phyloP scores from a whole-genome alignment of 2,888 invertebrate genomes.

The Tridacna crocea region DNA sequence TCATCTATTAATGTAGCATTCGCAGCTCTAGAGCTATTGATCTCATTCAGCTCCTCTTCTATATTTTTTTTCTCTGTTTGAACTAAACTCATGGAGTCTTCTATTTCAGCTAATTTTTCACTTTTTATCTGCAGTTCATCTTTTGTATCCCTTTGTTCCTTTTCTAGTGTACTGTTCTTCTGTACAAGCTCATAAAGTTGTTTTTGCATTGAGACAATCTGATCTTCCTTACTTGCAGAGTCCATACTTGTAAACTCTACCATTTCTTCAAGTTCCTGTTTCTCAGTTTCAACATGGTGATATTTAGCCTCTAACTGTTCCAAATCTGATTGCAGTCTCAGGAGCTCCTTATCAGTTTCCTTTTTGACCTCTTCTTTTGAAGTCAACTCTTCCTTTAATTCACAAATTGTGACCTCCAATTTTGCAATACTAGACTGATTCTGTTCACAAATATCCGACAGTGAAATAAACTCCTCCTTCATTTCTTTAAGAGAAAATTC shows the following conservation, averaged over 20 bases:
- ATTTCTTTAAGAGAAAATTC: conserved; percentile 20
- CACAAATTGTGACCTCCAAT: conserved; percentile 39
- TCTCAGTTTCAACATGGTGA: conserved; percentile 45
- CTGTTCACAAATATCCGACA: conserved; percentile 26
- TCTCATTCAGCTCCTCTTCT: conserved; percentile 32
- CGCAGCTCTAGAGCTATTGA: conserved; percentile 4
- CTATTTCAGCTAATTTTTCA: conserved; percentile 30
- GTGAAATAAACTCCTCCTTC: background rate
- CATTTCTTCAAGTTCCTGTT: conserved; percentile 61
- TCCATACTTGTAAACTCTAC: conserved; percentile 54
- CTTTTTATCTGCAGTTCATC: background rate
- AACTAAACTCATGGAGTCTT: conserved; percentile 30
- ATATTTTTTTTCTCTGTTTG: conserved; percentile 36
- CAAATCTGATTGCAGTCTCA: conserved; percentile 34
- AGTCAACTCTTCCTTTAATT: conserved; percentile 46
- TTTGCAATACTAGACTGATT: conserved; percentile 54
- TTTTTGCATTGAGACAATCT: conserved; percentile 13
- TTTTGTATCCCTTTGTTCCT: conserved; percentile 11
- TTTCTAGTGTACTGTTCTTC: background rate
- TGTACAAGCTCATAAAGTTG: conserved; percentile 17
- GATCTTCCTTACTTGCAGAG: conserved; percentile 48
- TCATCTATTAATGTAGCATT: conserved; percentile 24
- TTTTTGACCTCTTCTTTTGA: conserved; percentile 32
- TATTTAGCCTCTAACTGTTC: conserved; percentile 42
- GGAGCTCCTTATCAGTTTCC: conserved; percentile 35